Conservation (phyloP, 2,113 vertebrate species). For the Pithys albifrons region DNA sequence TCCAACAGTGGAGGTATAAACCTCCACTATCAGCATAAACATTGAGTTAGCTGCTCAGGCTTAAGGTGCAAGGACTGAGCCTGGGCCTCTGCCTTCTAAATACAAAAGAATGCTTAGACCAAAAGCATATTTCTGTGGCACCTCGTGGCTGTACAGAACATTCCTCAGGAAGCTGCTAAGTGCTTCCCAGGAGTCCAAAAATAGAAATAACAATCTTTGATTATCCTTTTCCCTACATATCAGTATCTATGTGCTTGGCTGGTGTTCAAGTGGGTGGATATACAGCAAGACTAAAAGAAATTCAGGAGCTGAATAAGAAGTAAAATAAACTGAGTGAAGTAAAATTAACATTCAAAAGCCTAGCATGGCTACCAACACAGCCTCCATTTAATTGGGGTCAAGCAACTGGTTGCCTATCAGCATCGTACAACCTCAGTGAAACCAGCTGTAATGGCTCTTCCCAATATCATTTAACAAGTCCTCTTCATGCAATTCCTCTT, state of each 20-base stretch:
- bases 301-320: background rate
- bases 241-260: background rate
- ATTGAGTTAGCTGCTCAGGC: background rate
- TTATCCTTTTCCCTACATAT: background rate
- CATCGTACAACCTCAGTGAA: background rate
- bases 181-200: slow-evolving; percentile 37
- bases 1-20: background rate
- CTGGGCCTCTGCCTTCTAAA: background rate
- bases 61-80: background rate
- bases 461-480: background rate
- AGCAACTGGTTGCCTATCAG: background rate
- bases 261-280: background rate
- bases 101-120: background rate
- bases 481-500: background rate
- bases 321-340: background rate
- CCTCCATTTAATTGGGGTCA: background rate
- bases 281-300: background rate
- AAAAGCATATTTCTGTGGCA: background rate
- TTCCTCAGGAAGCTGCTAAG: slow-evolving; percentile 54
- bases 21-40: background rate
- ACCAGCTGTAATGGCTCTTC: background rate
- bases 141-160: slow-evolving; percentile 12
- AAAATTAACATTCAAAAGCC: background rate
- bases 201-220: slow-evolving; percentile 23
- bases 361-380: background rate